Conservation (phyloP, 2,888 invertebrate species). For the Seira ritae region DNA sequence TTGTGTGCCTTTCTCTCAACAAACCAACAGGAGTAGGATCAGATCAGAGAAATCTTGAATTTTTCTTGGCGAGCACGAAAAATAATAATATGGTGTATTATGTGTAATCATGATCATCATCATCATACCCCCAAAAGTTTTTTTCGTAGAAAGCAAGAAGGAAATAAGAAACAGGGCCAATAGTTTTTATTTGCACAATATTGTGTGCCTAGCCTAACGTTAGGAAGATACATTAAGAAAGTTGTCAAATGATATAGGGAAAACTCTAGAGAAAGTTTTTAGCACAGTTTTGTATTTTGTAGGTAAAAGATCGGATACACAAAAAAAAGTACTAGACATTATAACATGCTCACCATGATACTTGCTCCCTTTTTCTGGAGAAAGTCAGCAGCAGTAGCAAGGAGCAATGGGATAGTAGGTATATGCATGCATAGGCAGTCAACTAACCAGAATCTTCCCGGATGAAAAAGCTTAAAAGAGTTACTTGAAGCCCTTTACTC, state of each 20-base stretch:
- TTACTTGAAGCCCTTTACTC: background rate
- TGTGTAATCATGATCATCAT: background rate
- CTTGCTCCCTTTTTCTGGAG: background rate
- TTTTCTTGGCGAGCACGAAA: background rate
- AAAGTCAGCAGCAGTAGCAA: background rate
- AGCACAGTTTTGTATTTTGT: background rate
- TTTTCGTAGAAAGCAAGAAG: background rate
- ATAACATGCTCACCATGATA: background rate
- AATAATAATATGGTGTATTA: background rate
- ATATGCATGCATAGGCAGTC: background rate
- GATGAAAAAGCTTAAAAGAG: background rate
- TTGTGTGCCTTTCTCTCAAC: background rate
- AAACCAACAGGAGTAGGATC: background rate
- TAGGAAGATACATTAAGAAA: background rate
- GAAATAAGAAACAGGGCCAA: background rate
- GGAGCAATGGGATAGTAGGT: no score
- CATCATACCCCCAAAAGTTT: background rate
- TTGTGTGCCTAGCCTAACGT: background rate
- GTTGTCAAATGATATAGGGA: background rate
- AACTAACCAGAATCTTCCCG: background rate
- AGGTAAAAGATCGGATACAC: background rate
- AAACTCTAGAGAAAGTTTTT: background rate
- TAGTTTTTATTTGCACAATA: slow-evolving; percentile 1
- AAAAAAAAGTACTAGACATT: background rate
- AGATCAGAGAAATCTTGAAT: background rate